phyloP scores from a whole-genome alignment of 2,113 vertebrate species.

The Poecile atricapillus region DNA sequence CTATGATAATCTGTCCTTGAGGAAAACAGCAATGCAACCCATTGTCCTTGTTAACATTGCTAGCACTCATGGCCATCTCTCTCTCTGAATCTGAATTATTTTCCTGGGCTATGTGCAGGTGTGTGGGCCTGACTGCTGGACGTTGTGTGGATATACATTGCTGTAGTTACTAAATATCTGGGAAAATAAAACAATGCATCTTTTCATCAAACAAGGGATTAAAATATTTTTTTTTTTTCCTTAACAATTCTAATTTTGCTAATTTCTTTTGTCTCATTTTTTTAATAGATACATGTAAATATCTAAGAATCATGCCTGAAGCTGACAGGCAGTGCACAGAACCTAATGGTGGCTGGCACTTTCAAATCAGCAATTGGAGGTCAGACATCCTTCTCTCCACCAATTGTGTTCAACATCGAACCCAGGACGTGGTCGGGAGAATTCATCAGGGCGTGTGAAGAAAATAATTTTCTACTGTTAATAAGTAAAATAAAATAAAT shows the following conservation, averaged over 20 bases:
- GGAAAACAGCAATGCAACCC: not conserved
- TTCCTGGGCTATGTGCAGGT: not conserved
- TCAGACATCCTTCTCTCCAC: not conserved
- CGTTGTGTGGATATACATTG: not conserved
- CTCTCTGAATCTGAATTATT: not conserved
- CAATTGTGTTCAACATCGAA: accelerated
- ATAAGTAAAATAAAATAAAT: not conserved
- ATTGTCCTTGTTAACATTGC: not conserved
- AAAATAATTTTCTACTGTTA: not conserved
- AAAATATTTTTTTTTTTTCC: accelerated
- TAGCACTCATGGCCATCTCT: not conserved
- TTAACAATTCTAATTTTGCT: accelerated
- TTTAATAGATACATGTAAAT: not conserved
- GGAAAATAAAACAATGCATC: not conserved
- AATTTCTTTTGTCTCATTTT: not conserved
- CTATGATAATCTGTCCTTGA: not conserved
- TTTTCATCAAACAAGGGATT: not conserved
- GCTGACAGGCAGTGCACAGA: not conserved
- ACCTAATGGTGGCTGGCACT: not conserved
- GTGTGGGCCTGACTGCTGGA: not conserved
- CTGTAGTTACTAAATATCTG: not conserved
- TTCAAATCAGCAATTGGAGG: not conserved
- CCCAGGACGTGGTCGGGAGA: accelerated
- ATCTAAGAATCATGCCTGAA: not conserved
- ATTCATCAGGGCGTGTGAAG: not conserved